Conservation (phyloP, 2,888 invertebrate species). For the Charanyca ferruginea region DNA sequence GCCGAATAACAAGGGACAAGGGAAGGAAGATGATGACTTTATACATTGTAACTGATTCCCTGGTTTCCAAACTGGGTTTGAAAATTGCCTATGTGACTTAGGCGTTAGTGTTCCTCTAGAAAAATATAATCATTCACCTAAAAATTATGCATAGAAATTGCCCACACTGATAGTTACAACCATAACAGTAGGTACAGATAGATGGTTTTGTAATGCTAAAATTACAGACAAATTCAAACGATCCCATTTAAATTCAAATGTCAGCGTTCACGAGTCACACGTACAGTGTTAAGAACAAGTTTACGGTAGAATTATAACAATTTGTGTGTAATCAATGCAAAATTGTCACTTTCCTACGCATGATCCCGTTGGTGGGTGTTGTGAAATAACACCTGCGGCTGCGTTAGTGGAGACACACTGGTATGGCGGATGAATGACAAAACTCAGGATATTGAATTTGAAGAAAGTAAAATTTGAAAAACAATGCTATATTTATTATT, state of each 20-base stretch:
- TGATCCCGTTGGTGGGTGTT: constrained; percentile 56
- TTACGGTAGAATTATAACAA: constrained; percentile 59
- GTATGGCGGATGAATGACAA: constrained; percentile 14
- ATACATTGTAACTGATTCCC: too few species aligned
- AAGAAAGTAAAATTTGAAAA: too few species aligned
- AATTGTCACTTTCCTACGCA: constrained; percentile 66
- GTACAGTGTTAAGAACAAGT: constrained; percentile 46
- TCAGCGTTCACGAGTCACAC: constrained; percentile 8
- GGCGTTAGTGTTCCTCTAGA: too few species aligned
- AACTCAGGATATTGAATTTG: background rate
- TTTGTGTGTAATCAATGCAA: constrained; percentile 60
- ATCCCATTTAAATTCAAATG: constrained; percentile 43
- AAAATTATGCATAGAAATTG: too few species aligned
- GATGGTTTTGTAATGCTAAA: background rate
- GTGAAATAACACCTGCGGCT: constrained; percentile 48
- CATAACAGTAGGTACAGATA: background rate
- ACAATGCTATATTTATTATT: too few species aligned
- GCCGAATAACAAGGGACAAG: too few species aligned
- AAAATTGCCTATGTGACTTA: too few species aligned
- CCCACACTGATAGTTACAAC: too few species aligned
- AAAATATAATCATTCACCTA: too few species aligned
- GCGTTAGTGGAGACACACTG: constrained; percentile 39
- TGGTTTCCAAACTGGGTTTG: too few species aligned
- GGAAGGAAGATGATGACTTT: too few species aligned
- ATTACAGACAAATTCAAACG: constrained; percentile 8